Base-by-base conservation (phyloP, 2,888 invertebrate species). In the Trichopoda pennipes region DNA sequence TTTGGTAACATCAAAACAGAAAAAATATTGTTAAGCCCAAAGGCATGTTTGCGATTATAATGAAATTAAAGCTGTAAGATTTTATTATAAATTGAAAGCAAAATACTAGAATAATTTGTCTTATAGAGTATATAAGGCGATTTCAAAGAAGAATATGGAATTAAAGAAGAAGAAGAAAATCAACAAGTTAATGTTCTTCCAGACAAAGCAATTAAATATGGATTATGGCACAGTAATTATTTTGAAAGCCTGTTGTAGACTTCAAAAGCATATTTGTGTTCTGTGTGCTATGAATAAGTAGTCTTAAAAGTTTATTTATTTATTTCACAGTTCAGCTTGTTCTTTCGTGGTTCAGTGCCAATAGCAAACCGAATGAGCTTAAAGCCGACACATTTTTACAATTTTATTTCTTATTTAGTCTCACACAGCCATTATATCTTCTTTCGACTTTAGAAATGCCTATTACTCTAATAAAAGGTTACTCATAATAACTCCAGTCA, bases 31-130 rank as follows among this genome's bases (percentile, higher is more conserved):
- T 42, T 32, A 55, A 51, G 58, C 51, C 74, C 51, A 17, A 19
- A 68, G 60, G 68, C 75, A 75, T 75, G 49, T 60, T 68, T 60
- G 9, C 35, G 42, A 60, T 69, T 53, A 60, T 61, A 69, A 69
- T 76, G 60, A 44, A 76, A 76, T 76, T 61, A 53, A 35, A 44
- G 55, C 28, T 23, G 44, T 63, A 55, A 73, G 53, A 47, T 53
- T 55, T 19, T 73, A 47, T 73, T 73, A 19, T 32, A 42, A n/a
- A 12, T 17, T 53, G 10, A 49, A 68, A 16, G 35, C 21, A 16
- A 28, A 17, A 8, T 10, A 35, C 7, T 28, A 38, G 17, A 60
- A 38, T 60, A 14, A 60, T 17, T 72, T 19, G 2, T 38, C 61
- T 72, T 10, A 35, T 58, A 8, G 1, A 21, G 9, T 8, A 17